These are phyloP conservation scores for Apamea epomidion DNA, from an alignment of 2,888 invertebrate genomes.

Conservation along the genomic window DNA sequence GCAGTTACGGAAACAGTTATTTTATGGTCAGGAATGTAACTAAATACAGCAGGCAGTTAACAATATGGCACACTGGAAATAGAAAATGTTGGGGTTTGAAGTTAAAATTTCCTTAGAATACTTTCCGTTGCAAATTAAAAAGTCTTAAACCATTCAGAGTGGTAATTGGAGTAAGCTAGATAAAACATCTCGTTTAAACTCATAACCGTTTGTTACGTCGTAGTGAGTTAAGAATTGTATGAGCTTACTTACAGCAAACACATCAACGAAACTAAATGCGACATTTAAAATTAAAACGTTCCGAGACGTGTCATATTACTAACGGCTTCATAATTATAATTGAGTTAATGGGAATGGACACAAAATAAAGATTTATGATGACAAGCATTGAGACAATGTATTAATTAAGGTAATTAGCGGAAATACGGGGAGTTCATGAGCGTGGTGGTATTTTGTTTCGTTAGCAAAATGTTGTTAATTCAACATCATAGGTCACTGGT, in stretches of 20 bases:
- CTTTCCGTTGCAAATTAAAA: constrained; percentile 2
- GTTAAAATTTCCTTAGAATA: neutral
- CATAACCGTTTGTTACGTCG: neutral
- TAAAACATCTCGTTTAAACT: neutral
- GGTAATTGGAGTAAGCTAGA: neutral
- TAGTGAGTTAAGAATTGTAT: neutral
- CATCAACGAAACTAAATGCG: constrained; percentile 9
- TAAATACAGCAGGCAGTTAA: neutral
- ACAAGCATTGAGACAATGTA: constrained; percentile 28
- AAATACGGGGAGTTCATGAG: constrained; percentile 33
- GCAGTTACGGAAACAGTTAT: neutral
- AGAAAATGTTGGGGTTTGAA: neutral
- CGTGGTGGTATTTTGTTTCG: constrained; percentile 15
- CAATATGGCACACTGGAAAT: neutral
- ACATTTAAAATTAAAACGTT: constrained; percentile 13
- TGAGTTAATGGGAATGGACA: constrained; percentile 30
- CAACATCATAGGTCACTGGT: constrained; percentile 4
- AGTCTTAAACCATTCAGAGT: neutral
- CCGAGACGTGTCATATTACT: constrained; percentile 12
- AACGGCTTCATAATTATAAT: constrained; percentile 40
- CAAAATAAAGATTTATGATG: constrained; percentile 47
- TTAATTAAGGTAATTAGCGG: constrained; percentile 60
- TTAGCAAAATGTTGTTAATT: constrained; percentile 22
- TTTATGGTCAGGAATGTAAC: constrained; percentile 5
- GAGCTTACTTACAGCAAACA: too few relatives aligned